These are phyloP conservation scores for Crioceris asparagi DNA, from an alignment of 2,888 invertebrate genomes.

Conservation along the genomic window DNA sequence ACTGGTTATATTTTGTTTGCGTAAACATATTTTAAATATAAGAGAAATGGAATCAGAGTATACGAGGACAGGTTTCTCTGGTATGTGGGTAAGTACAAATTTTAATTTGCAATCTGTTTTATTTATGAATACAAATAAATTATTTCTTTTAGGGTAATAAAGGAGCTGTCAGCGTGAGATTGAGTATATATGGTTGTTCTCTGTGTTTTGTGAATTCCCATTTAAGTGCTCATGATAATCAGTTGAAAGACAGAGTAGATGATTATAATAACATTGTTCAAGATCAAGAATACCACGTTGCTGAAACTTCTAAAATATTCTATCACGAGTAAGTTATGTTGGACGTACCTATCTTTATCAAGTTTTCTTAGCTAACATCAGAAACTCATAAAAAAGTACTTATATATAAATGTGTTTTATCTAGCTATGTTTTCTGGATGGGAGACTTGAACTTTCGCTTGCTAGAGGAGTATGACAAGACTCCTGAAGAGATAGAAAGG, in stretches of 20 bases:
- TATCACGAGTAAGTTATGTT: constrained; percentile 86
- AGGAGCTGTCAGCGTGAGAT: constrained; percentile 81
- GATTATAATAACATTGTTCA: constrained; percentile 83
- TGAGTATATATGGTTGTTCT: constrained; percentile 81
- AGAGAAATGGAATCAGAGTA: constrained; percentile 78
- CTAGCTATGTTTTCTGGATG: constrained; percentile 82
- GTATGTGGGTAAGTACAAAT: constrained; percentile 69
- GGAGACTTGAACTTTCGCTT: constrained; percentile 85
- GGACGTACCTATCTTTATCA: too few relatives aligned
- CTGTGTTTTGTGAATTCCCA: constrained; percentile 84
- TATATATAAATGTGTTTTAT: too few relatives aligned
- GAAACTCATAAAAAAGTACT: too few relatives aligned
- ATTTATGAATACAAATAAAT: constrained; percentile 1
- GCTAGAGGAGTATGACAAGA: constrained; percentile 49
- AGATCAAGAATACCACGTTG: constrained; percentile 67
- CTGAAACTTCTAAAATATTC: constrained; percentile 71
- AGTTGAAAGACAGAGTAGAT: constrained; percentile 70
- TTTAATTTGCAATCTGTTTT: not conserved
- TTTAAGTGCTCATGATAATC: constrained; percentile 79
- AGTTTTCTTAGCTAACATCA: too few relatives aligned
- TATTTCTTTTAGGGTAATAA: constrained; percentile 73
- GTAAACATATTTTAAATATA: constrained; percentile 70
- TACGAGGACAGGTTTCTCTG: constrained; percentile 82
- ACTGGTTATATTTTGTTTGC: constrained; percentile 64
- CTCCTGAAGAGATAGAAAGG: constrained; percentile 57